A percentile compares a stretch with the other conserved stretches of the same genome.
These are phyloP conservation scores for Harmothoe impar DNA, from an alignment of 2,888 invertebrate genomes.

Conservation along the genomic window DNA sequence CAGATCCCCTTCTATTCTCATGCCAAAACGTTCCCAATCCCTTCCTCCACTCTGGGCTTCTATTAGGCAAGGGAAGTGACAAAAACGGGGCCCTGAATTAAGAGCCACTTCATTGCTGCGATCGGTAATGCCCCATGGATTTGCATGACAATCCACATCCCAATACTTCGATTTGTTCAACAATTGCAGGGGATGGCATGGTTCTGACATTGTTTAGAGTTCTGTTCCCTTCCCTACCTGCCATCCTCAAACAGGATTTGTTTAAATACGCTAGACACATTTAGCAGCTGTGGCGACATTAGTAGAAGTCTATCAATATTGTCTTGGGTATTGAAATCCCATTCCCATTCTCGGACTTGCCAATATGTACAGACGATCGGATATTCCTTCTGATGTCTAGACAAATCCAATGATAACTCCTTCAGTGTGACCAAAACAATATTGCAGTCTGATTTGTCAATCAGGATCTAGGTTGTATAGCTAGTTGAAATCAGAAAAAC, in stretches of 20 bases:
- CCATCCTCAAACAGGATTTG: not conserved
- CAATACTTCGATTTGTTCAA: not conserved
- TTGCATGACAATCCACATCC: not conserved
- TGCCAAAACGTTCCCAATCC: not conserved
- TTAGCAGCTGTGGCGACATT: too few species aligned
- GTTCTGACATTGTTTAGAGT: not conserved
- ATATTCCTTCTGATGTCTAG: too few species aligned
- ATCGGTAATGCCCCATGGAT: not conserved
- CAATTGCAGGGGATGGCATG: not conserved
- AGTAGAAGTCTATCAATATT: too few species aligned
- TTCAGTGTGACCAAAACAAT: too few species aligned
- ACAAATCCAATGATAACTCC: too few species aligned
- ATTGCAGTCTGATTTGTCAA: too few species aligned
- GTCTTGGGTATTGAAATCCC: too few species aligned
- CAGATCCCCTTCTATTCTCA: not conserved
- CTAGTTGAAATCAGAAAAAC: too few species aligned
- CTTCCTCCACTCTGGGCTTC: not conserved
- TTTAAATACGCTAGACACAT: not conserved
- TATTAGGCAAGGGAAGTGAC: not conserved
- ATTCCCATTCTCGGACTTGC: too few species aligned
- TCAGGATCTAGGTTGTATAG: too few species aligned
- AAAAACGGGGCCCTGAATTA: constrained; percentile 4
- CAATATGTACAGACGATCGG: too few species aligned
- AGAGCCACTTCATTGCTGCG: not conserved
- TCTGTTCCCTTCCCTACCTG: not conserved